phyloP scores from a whole-genome alignment of 2,888 invertebrate genomes.

The Endomychus coccineus region DNA sequence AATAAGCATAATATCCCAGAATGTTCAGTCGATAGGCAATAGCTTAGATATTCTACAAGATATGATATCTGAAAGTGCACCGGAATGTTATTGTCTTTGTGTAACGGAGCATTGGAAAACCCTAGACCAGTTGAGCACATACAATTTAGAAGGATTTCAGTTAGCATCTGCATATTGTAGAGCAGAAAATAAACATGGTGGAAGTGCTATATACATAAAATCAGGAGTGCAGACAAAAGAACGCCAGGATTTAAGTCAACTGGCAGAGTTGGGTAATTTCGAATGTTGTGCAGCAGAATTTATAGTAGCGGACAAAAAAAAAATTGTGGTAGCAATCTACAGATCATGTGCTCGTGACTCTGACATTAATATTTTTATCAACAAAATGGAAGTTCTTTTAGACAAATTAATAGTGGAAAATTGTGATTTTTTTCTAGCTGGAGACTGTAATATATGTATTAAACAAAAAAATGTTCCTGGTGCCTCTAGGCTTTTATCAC shows the following conservation, averaged over 20 bases:
- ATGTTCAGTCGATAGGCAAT: background rate
- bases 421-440: background rate
- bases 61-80: background rate
- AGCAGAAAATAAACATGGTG: background rate
- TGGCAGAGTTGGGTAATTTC: background rate
- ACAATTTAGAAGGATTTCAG: background rate
- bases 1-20: background rate
- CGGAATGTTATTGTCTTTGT: too few relatives aligned
- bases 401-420: background rate
- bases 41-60: background rate
- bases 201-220: background rate
- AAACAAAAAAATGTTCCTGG: too few relatives aligned
- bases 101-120: too few relatives aligned
- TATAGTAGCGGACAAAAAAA: background rate
- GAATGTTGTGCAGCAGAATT: background rate
- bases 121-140: background rate
- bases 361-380: background rate
- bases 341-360: background rate
- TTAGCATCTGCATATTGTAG: background rate
- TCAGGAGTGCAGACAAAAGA: background rate
- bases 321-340: background rate
- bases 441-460: background rate
- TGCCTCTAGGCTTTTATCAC: too few relatives aligned
- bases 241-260: background rate
- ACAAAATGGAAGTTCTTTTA: background rate